Evolutionary conservation across 1,140 invertebrate species (phyloP).

Genomic region (Gryon sp.): DNA sequence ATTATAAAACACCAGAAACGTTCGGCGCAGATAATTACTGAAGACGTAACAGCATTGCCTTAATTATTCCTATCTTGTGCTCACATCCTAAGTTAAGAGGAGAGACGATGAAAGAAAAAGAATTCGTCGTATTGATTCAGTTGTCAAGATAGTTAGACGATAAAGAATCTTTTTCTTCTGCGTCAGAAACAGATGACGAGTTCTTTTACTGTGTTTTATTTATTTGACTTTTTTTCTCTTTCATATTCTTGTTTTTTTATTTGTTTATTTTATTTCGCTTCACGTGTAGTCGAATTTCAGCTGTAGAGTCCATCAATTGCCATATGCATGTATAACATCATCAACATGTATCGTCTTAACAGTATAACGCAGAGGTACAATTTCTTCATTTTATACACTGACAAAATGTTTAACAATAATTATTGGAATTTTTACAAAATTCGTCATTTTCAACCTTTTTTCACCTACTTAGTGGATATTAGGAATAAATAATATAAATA

Average conservation of each 20-base stretch:
- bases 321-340: slow-evolving; percentile 52
- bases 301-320: slow-evolving; percentile 58
- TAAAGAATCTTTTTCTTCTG: slow-evolving; percentile 63
- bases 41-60: slow-evolving; percentile 56
- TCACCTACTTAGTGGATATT: too few species aligned
- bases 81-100: slow-evolving; percentile 30
- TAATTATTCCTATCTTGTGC: slow-evolving; percentile 59
- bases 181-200: slow-evolving; percentile 62
- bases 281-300: slow-evolving; percentile 52
- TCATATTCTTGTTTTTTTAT: too few species aligned
- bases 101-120: slow-evolving; percentile 32
- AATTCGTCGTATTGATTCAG: slow-evolving; percentile 59
- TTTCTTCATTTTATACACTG: too few species aligned
- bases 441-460: too few species aligned
- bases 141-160: slow-evolving; percentile 62
- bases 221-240: slow-evolving; percentile 1
- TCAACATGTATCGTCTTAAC: too few species aligned
- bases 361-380: too few species aligned
- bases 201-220: slow-evolving; percentile 50
- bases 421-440: too few species aligned
- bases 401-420: too few species aligned
- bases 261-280: too few species aligned
- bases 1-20: slow-evolving; percentile 62
- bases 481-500: too few species aligned
- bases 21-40: slow-evolving; percentile 55